Percentiles rank a stretch among this genome's conserved stretches.
phyloP scores from a whole-genome alignment of 2,113 vertebrate species.

The Ptyas mucosa region DNA sequence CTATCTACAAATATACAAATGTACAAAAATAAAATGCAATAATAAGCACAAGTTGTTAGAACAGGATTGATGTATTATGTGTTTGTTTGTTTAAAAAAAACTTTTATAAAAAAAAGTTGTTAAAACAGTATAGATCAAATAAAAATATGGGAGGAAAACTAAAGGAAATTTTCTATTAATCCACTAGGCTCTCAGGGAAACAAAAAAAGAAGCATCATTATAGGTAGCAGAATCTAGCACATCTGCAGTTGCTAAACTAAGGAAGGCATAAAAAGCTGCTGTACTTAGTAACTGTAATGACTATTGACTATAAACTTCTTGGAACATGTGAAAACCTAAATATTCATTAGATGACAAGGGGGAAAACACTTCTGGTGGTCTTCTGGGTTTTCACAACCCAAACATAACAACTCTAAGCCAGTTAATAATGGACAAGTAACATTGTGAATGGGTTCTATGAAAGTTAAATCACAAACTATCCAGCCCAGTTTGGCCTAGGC shows the following conservation, averaged over 20 bases:
- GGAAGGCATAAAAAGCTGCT: not conserved
- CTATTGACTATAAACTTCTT: not conserved
- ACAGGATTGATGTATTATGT: not conserved
- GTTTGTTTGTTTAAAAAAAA: no score
- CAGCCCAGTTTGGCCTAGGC: not conserved
- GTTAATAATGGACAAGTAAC: not conserved
- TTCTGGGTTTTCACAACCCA: not conserved
- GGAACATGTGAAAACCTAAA: not conserved
- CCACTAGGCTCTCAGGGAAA: not conserved
- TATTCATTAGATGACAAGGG: not conserved
- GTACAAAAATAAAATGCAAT: not conserved
- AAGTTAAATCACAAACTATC: not conserved
- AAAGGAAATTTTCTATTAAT: not conserved
- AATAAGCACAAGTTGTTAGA: not conserved
- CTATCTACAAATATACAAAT: not conserved
- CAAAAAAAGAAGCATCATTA: not conserved
- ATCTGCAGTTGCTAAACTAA: not conserved
- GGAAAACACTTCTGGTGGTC: not conserved
- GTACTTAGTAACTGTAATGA: not conserved
- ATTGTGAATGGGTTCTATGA: not conserved
- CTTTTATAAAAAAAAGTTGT: not conserved
- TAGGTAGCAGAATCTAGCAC: not conserved
- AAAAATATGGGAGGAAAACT: not conserved
- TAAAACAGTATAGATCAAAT: not conserved
- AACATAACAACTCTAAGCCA: not conserved